Conservation (phyloP, 2,888 invertebrate species). For the Melinaea menophilus region DNA sequence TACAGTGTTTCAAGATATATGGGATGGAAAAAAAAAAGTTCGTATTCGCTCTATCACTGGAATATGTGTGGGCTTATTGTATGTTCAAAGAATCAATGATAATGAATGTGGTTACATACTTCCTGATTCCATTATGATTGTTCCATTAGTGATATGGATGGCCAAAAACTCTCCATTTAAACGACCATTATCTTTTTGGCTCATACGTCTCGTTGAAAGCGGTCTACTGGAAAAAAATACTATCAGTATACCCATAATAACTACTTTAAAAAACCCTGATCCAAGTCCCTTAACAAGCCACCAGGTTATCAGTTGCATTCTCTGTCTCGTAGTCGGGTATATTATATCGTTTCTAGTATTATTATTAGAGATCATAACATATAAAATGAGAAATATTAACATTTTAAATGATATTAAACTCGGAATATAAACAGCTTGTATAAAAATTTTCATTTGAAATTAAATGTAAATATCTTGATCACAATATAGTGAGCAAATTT, state of each 20-base stretch:
- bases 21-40: slow-evolving; percentile 50
- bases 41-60: slow-evolving; percentile 55
- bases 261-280: slow-evolving; percentile 38
- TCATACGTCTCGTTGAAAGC: slow-evolving; percentile 53
- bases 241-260: slow-evolving; percentile 36
- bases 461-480: no score
- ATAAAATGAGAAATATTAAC: slow-evolving; percentile 33
- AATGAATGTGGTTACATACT: slow-evolving; percentile 57
- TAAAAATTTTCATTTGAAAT: slow-evolving; percentile 13
- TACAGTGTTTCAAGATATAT: slow-evolving; percentile 45
- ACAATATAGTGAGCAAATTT: no score
- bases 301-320: slow-evolving; percentile 52
- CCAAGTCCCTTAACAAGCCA: slow-evolving; percentile 49
- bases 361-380: slow-evolving; percentile 44
- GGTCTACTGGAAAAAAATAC: slow-evolving; percentile 51
- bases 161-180: slow-evolving; percentile 52
- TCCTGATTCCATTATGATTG: slow-evolving; percentile 56
- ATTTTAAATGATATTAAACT: no score
- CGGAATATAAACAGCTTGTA: slow-evolving; percentile 34
- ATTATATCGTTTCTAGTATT: slow-evolving; percentile 45
- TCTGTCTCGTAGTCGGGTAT: slow-evolving; percentile 50
- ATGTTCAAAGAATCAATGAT: slow-evolving; percentile 48
- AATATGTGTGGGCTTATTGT: slow-evolving; percentile 57
- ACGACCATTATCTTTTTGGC: slow-evolving; percentile 45
- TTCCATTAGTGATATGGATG: slow-evolving; percentile 61